Conservation (phyloP, 2,113 vertebrate genomes). For the Psettodes erumei region DNA sequence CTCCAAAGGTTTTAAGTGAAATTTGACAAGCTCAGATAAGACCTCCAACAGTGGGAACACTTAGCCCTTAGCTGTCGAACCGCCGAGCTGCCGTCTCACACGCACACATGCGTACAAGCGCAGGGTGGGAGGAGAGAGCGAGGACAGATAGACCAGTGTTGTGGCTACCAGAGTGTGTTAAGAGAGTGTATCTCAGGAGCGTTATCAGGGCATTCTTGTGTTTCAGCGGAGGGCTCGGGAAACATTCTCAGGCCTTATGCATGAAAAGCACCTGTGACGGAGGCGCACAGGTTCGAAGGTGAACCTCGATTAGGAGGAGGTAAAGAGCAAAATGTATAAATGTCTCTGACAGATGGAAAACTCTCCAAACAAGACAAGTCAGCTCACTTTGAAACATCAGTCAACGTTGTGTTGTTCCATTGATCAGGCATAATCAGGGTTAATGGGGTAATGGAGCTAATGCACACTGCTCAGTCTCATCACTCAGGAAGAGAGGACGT, state of each 20-base stretch:
- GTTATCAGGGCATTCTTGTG: constrained; percentile 68
- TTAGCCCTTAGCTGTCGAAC: constrained; percentile 35
- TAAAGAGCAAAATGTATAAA: background rate
- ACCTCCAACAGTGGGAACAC: constrained; percentile 59
- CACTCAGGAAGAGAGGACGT: background rate
- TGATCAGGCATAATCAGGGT: background rate
- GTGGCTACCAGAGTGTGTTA: constrained; percentile 72
- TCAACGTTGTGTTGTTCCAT: background rate
- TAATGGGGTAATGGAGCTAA: background rate
- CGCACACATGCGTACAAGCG: constrained; percentile 3
- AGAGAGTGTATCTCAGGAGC: constrained; percentile 66
- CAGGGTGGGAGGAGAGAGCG: background rate
- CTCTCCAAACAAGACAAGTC: background rate
- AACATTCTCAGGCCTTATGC: constrained; percentile 56
- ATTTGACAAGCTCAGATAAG: constrained; percentile 71
- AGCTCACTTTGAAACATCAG: background rate
- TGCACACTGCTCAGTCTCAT: background rate
- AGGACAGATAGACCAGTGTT: constrained; percentile 72
- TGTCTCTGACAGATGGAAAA: constrained; percentile 22
- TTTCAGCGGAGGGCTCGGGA: constrained; percentile 52
- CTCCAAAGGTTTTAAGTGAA: constrained; percentile 62
- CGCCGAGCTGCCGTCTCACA: background rate
- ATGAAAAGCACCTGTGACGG: constrained; percentile 43
- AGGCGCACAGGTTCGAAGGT: background rate
- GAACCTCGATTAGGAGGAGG: background rate